Evolutionary conservation across 1,140 invertebrate species (phyloP), one percentile per base, ranked within the genome.

Genomic region (Oryzaephilus surinamensis): DNA sequence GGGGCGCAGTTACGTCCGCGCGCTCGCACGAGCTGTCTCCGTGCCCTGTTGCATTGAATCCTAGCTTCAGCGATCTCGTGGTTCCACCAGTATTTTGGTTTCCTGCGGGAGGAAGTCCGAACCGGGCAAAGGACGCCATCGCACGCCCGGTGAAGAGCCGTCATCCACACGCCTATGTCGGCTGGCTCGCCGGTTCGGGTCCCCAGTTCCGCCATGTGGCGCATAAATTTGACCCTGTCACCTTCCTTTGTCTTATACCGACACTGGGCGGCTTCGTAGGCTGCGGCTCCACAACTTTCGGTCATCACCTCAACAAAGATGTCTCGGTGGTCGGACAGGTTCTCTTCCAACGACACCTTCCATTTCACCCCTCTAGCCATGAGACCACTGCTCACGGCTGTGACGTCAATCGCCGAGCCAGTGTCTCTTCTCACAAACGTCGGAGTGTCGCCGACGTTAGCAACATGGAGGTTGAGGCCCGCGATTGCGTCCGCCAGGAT

Each of bases 11-110:
- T 11, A 11, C n/a, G 14, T 26, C 17, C 24, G 24, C 21, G 14
- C 16, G 5, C n/a, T n/a, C n/a, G 24, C 7, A 15, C 15, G 24
- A 8, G 13, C 14, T 11, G 15, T 26, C n/a, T n/a, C n/a, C n/a
- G n/a, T n/a, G n/a, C n/a, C n/a, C n/a, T n/a, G n/a, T n/a, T n/a
- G n/a, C n/a, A n/a, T 18, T 16, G 13, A 15, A 11, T 15, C 16
- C 23, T 36, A 16, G 13, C 10, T 36, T 36, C n/a, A 2, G 13
- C 36, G 0, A 38, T 30, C 5, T 29, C 18, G 3, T 29, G n/a
- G 17, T 29, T 38, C 36, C 27, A 38, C 36, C 27, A 38, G 19
- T 30, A 30, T 15, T 11, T 11, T 19, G 16, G n/a, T 24, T 24
- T n/a, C n/a, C n/a, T n/a, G n/a, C n/a, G n/a, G n/a, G n/a, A n/a